These are phyloP conservation scores for Loris lydekkerianus DNA, from an alignment of 2,797 vertebrate genomes.

Conservation along the genomic window DNA sequence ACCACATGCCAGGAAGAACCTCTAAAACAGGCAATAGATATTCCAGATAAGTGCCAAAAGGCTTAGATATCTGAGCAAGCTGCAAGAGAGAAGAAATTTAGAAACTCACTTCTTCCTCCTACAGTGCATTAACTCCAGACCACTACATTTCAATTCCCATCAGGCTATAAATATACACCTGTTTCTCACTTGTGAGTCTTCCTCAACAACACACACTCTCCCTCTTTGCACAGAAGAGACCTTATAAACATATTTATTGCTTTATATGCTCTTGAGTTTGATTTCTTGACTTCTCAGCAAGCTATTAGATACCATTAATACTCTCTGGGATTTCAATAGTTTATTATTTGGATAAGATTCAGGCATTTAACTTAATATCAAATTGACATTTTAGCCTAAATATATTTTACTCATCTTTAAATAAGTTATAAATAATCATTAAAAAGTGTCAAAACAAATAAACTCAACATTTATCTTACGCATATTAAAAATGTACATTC, in stretches of 20 bases:
- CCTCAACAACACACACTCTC: background rate
- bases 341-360: constrained; percentile 41
- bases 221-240: background rate
- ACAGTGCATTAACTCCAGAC: constrained; percentile 18
- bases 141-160: background rate
- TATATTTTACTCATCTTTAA: background rate
- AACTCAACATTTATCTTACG: background rate
- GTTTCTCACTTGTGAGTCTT: background rate
- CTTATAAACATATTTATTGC: background rate
- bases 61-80: constrained; percentile 10
- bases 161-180: background rate
- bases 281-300: background rate
- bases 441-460: constrained; percentile 54
- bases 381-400: constrained; percentile 8
- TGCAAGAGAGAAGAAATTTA: constrained; percentile 36
- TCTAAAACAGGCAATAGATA: background rate
- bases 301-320: background rate
- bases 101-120: constrained; percentile 12
- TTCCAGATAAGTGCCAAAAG: background rate
- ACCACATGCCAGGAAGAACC: background rate
- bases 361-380: constrained; percentile 51
- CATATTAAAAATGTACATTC: background rate
- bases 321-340: background rate
- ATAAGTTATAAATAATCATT: constrained; percentile 41
- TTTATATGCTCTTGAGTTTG: constrained; percentile 43